Base-by-base conservation (phyloP, 2,797 vertebrate genomes). In the Mycteria americana region DNA sequence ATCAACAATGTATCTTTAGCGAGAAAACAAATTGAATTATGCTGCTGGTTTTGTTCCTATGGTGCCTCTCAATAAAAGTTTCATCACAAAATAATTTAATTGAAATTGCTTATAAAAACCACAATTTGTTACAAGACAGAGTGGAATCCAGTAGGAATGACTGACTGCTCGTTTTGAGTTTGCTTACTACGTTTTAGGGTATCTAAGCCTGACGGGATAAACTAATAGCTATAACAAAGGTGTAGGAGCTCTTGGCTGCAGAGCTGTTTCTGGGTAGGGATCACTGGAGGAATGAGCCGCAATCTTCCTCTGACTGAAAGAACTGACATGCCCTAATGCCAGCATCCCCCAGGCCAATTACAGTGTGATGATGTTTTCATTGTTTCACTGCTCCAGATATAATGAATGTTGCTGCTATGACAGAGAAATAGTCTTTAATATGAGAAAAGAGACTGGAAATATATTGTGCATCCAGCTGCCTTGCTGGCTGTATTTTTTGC, bases 21-120 rank as follows among this genome's bases (percentile, higher is more conserved):
- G 73, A 92, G 89, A 81, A 92, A 84, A 78, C 43, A 94, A 95
- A 89, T 91, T 93, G 79, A 96, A 91, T 97, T 89, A 81, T 88
- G 54, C 62, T 85, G 25, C 51, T 92, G 43, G 4, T 89, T 94
- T 93, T 92, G 79, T 95, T 97, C 85, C 62, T 85, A 6, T 30
- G 5, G 4, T 77, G 62, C 53, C 68, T 86, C 50, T 86, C 63
- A 78, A 50, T 56, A 78, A 41, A 64, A 45, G 22, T 86, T 94
- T 94, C 30, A 93, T 86, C 62, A 86, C 46, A 79, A 84, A 92
- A 90, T 82, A 31, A 79, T 94, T 93, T 93, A 92, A 96, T 94
- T 94, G 54, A 79, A 93, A 92, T 94, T 84, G 73, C 54, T 92
- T 0, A 10, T 76, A 81, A 91, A 92, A 2, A 0, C 7, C 35